phyloP scores from a whole-genome alignment of 1,140 invertebrate genomes.

The Rhagoletis pomonella region DNA sequence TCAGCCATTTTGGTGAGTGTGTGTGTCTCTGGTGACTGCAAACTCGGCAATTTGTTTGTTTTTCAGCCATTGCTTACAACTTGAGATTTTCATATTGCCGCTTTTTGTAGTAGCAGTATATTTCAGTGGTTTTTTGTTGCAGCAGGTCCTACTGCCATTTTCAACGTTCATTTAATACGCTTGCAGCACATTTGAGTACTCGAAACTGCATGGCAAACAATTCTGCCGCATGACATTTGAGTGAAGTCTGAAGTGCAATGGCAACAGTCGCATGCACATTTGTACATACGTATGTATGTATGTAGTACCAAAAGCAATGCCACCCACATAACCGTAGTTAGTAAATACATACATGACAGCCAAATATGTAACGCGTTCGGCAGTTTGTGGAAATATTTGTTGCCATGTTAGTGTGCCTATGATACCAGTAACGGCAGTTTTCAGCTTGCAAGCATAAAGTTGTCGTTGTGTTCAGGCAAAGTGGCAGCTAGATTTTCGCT shows the following conservation, averaged over 20 bases:
- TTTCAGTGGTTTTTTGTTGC: not conserved
- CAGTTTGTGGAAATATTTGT: no score
- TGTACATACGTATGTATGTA: not conserved
- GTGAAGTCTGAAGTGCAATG: constrained; percentile 26
- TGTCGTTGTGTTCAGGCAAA: not conserved
- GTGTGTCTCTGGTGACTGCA: not conserved
- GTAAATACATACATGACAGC: no score
- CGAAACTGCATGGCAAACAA: constrained; percentile 42
- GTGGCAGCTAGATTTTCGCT: not conserved
- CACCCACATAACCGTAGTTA: no score
- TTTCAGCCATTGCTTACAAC: not conserved
- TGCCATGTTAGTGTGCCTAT: no score
- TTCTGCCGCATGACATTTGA: constrained; percentile 32
- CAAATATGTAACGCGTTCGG: no score
- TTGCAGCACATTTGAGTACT: constrained; percentile 40
- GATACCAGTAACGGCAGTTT: not conserved
- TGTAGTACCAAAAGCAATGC: not conserved
- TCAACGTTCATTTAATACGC: constrained; percentile 34
- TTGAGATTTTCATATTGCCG: constrained; percentile 1
- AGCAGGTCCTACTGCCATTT: not conserved
- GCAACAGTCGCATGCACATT: not conserved
- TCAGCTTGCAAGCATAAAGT: not conserved
- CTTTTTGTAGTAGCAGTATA: not conserved
- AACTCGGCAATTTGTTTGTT: constrained; percentile 5
- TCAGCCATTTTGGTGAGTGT: not conserved